Evolutionary conservation across 1,140 invertebrate genomes (phyloP).

Genomic region (Hyphantria cunea): DNA sequence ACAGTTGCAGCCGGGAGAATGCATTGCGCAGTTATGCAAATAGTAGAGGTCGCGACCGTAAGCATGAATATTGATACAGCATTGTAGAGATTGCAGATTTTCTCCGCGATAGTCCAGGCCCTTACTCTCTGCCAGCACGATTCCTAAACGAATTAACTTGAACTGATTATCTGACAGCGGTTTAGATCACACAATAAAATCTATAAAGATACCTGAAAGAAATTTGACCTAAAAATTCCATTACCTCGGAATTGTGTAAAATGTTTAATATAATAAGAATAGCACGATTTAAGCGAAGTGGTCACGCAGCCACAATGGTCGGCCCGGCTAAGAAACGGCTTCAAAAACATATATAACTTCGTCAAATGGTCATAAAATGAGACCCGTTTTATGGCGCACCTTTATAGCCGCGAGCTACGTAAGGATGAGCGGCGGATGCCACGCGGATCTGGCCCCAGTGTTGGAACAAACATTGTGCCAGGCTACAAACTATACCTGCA

Average conservation of each 20-base stretch:
- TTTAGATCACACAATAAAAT: slow-evolving; percentile 42
- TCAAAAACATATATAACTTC: slow-evolving; percentile 76
- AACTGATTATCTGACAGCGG: slow-evolving; percentile 62
- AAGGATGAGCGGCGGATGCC: slow-evolving; percentile 68
- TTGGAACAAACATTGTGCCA: slow-evolving; percentile 29
- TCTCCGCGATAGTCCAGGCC: slow-evolving; percentile 59
- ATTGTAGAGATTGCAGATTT: slow-evolving; percentile 77
- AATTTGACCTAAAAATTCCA: slow-evolving; percentile 38
- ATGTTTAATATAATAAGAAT: slow-evolving; percentile 62
- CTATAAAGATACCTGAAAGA: slow-evolving; percentile 19
- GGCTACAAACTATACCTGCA: slow-evolving; percentile 14
- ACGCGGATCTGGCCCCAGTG: slow-evolving; percentile 38
- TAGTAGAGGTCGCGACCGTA: slow-evolving; percentile 73
- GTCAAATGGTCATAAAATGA: slow-evolving; percentile 78
- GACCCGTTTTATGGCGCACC: slow-evolving; percentile 76
- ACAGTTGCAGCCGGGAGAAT: slow-evolving; percentile 72
- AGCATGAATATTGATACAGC: slow-evolving; percentile 80
- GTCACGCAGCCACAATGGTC: slow-evolving; percentile 70
- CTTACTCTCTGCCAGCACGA: slow-evolving; percentile 71
- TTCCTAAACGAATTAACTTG: slow-evolving; percentile 69
- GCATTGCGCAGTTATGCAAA: slow-evolving; percentile 78
- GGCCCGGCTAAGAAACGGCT: slow-evolving; percentile 67
- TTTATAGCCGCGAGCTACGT: slow-evolving; percentile 72
- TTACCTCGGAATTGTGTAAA: slow-evolving; percentile 45
- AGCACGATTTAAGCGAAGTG: slow-evolving; percentile 51